Evolutionary conservation across 2,888 invertebrate species (phyloP), one percentile per base, ranked within the genome.

Genomic region (Leptogaster cylindrica): DNA sequence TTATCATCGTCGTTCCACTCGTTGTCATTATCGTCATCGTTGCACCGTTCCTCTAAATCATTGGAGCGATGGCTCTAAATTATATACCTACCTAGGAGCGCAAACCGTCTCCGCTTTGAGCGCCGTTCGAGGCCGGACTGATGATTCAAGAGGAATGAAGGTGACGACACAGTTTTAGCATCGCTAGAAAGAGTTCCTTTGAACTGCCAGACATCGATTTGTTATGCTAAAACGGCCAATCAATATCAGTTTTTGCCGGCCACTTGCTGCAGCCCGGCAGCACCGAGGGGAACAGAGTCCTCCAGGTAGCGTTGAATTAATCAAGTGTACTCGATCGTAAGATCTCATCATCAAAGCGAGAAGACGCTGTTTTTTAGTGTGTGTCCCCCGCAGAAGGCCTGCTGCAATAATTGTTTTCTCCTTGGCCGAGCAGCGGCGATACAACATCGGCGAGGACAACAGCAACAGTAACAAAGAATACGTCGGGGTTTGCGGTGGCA

Each of bases 141-240:
- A 46, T 8, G 23, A 18, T 20, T 6, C 23, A 18, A 44, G 46
- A 4, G 2, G 3, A 16, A 8, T 6, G 20, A n/a, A 46, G 20
- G 46, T 46, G 46, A 25, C 46, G 46, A 46, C 46, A 23, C 5
- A 10, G 20, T 2, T 6, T 46, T 46, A 10, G 23, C n/a, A 16
- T n/a, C n/a, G n/a, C n/a, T 48, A 25, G 48, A 27, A 61, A 61
- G 16, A 61, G 18, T 27, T 41, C 12, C 7, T 61, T 10, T 61
- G 27, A 23, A 41, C 61, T 16, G 28, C 27, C 61, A 44, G 41
- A 44, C 61, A 44, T 61, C 61, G 61, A 61, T 61, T 61, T 61
- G 61, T 61, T 61, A 61, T 61, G 61, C 44, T 61, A 61, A 61
- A 61, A 61, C 44, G 44, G 44, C 55, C 61, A 61, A 61, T 61